Conservation (phyloP, 1,140 invertebrate species). For the Dendroctonus valens region DNA sequence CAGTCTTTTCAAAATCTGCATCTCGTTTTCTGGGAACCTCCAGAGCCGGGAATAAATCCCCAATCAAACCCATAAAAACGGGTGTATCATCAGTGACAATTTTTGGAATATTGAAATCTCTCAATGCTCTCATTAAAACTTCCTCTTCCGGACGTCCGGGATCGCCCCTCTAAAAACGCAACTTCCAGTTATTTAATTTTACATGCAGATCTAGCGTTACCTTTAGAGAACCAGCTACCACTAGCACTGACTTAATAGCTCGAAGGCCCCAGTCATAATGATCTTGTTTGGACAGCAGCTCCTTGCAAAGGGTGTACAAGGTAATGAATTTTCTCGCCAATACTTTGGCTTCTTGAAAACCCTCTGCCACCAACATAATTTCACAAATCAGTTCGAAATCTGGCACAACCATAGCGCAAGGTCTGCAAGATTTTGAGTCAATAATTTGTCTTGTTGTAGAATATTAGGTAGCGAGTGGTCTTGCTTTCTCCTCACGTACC, state of each 20-base stretch:
- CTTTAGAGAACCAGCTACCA: conserved; percentile 93
- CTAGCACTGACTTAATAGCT: conserved; percentile 94
- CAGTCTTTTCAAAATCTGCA: conserved; percentile 88
- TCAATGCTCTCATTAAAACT: conserved; percentile 93
- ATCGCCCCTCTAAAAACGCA: conserved; percentile 68
- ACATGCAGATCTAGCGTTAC: conserved; percentile 48
- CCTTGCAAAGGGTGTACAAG: conserved; percentile 91
- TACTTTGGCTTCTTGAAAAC: conserved; percentile 91
- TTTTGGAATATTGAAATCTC: conserved; percentile 97
- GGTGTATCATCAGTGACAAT: conserved; percentile 94
- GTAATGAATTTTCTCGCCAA: conserved; percentile 96
- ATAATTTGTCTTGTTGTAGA: too few species aligned
- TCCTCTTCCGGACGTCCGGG: conserved; percentile 92
- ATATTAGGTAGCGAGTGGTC: too few species aligned
- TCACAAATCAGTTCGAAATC: conserved; percentile 97
- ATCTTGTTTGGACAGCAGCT: conserved; percentile 94
- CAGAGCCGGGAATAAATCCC: conserved; percentile 91
- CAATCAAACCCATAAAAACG: conserved; percentile 95
- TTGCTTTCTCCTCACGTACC: too few species aligned
- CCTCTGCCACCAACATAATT: conserved; percentile 98
- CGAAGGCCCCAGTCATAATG: conserved; percentile 96
- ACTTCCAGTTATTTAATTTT: background rate
- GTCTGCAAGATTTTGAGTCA: conserved; percentile 55
- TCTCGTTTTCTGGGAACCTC: conserved; percentile 94
- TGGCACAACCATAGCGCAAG: conserved; percentile 97